A percentile compares a stretch with the other conserved stretches of the same genome.
phyloP scores from a whole-genome alignment of 1,140 invertebrate species.

The Schlechtendalia chinensis region DNA sequence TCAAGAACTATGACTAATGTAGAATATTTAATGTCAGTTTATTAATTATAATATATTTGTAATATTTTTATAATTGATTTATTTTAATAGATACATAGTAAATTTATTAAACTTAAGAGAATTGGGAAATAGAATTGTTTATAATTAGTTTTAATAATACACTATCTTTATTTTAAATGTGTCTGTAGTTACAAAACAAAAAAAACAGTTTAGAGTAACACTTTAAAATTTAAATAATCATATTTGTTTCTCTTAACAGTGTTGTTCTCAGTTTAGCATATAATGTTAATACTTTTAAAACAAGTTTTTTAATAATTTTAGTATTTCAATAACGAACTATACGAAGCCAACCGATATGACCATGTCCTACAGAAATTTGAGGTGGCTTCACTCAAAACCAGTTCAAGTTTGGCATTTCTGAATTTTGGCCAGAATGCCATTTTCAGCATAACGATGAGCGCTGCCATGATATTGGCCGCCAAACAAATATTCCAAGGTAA shows the following conservation, averaged over 20 bases:
- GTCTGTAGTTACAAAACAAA: background rate
- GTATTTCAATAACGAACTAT: conserved; percentile 98
- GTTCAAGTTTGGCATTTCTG: conserved; percentile 84
- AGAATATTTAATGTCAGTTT: too few species aligned
- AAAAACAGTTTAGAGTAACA: background rate
- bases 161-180: too few species aligned
- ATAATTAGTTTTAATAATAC: too few species aligned
- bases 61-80: too few species aligned
- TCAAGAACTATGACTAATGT: too few species aligned
- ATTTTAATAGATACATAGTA: too few species aligned
- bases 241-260: too few species aligned
- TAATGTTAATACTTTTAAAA: background rate
- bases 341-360: conserved; percentile 90
- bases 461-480: conserved; percentile 92
- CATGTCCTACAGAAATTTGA: conserved; percentile 83
- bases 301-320: conserved; percentile 57
- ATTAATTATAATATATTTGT: too few species aligned
- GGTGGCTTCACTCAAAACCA: conserved; percentile 90
- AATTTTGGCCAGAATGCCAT: conserved; percentile 99
- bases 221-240: too few species aligned
- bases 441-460: conserved; percentile 87
- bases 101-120: too few species aligned
- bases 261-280: too few species aligned
- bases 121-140: too few species aligned
- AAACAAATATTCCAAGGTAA: conserved; percentile 84